These are phyloP conservation scores for Colaptes auratus DNA, from an alignment of 2,113 vertebrate genomes.

Conservation along the genomic window DNA sequence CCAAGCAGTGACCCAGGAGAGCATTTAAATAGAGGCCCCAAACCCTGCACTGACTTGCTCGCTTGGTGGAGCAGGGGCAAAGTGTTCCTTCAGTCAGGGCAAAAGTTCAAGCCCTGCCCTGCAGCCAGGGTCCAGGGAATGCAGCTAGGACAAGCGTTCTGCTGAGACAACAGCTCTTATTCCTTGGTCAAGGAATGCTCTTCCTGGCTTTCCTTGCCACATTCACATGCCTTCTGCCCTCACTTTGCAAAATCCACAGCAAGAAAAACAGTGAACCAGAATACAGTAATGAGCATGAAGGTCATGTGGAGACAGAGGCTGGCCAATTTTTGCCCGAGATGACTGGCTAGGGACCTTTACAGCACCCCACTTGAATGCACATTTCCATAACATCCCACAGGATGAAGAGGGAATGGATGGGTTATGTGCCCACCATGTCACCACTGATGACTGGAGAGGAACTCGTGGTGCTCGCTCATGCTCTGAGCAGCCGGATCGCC, in stretches of 20 bases:
- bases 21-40: not conserved
- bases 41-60: not conserved
- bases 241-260: not conserved
- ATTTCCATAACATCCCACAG: not conserved
- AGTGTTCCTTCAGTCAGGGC: not conserved
- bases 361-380: fast-evolving
- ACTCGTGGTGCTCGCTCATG: not conserved
- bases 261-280: not conserved
- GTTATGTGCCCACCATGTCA: not conserved
- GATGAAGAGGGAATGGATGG: not conserved
- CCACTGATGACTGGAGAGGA: not conserved
- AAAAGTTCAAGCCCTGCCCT: not conserved
- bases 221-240: not conserved
- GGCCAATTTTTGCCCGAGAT: not conserved
- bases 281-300: not conserved
- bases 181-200: not conserved
- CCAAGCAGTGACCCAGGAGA: not conserved
- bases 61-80: not conserved
- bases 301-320: not conserved
- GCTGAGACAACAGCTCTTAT: not conserved
- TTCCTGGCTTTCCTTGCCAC: not conserved
- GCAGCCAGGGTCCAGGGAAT: not conserved
- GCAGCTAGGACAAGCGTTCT: not conserved
- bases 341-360: not conserved
- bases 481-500: not conserved